A percentile compares a stretch with the other conserved stretches of the same genome.
phyloP scores from a whole-genome alignment of 2,797 vertebrate genomes.

The Dendrocincla fuliginosa region DNA sequence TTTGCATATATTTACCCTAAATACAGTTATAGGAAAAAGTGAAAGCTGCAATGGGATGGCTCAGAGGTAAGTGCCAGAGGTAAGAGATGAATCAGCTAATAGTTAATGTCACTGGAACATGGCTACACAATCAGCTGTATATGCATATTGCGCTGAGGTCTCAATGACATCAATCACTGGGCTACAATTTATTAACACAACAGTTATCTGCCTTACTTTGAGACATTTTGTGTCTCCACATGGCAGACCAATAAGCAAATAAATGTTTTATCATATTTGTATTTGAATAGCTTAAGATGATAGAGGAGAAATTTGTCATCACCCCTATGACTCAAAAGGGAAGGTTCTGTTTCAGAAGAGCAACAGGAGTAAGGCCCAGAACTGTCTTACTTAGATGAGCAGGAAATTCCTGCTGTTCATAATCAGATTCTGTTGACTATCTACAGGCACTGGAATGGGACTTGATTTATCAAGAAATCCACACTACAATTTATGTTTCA shows the following conservation, averaged over 20 bases:
- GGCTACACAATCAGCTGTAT: background rate
- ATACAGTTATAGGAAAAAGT: background rate
- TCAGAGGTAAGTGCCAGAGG: background rate
- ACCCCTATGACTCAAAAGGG: background rate
- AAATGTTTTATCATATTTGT: background rate
- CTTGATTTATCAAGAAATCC: background rate
- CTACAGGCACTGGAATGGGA: background rate
- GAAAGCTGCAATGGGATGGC: background rate
- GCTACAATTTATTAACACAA: background rate
- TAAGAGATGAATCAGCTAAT: background rate
- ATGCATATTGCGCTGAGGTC: background rate
- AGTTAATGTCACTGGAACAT: background rate
- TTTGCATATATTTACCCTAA: background rate
- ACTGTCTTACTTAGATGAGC: background rate
- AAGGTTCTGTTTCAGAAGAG: background rate
- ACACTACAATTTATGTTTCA: background rate
- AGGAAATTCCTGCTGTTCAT: background rate
- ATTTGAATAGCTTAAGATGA: background rate
- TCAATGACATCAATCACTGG: background rate
- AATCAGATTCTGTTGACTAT: background rate
- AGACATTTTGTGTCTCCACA: background rate
- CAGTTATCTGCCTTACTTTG: background rate
- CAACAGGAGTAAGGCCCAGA: background rate
- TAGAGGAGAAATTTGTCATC: background rate
- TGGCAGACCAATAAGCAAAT: background rate